phyloP scores from a whole-genome alignment of 2,888 invertebrate species.

The Candidula unifasciata region DNA sequence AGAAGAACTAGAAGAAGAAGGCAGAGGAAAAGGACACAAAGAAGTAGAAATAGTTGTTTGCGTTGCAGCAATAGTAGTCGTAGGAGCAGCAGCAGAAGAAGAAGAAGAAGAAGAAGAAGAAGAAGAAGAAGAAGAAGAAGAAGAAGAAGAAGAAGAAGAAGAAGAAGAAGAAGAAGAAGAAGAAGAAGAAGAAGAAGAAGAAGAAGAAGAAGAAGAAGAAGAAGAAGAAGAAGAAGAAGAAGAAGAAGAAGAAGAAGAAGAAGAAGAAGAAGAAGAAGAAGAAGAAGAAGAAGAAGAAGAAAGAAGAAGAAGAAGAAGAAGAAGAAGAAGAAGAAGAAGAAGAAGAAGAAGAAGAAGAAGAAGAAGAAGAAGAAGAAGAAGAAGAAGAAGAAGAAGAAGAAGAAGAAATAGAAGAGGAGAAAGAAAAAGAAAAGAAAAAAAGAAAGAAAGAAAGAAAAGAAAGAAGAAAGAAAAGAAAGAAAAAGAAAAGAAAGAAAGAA shows the following conservation, averaged over 20 bases:
- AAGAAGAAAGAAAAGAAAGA: neutral
- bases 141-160: neutral
- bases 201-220: neutral
- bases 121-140: neutral
- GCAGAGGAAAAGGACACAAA: neutral
- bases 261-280: conserved; percentile 1
- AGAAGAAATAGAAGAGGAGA: neutral
- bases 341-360: conserved; percentile 13
- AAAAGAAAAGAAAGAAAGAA: neutral
- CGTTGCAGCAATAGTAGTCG: neutral
- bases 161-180: neutral
- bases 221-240: neutral
- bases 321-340: conserved; percentile 8
- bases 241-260: neutral
- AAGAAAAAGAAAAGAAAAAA: neutral
- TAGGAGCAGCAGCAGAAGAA: neutral
- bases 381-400: neutral
- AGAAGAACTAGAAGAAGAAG: neutral
- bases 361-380: neutral
- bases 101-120: neutral
- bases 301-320: conserved; percentile 16
- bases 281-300: conserved; percentile 6
- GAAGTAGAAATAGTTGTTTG: neutral
- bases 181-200: no score
- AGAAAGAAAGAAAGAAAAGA: neutral